A percentile compares a stretch with the other conserved stretches of the same genome.
Conservation (phyloP, 2,888 invertebrate species). For the Tinea semifulvella region DNA sequence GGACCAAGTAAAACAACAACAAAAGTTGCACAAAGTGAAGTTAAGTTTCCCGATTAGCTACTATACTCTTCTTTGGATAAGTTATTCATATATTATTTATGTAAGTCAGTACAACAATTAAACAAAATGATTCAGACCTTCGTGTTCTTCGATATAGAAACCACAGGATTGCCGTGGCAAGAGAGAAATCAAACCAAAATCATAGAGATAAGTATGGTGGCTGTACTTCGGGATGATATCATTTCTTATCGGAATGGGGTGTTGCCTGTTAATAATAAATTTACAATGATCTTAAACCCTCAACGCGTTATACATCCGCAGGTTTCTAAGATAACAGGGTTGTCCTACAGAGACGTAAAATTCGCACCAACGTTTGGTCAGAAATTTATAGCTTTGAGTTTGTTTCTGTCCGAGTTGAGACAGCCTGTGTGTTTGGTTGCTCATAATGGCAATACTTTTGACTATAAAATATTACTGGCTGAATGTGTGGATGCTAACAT, state of each 20-base stretch:
- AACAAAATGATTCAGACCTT: constrained; percentile 58
- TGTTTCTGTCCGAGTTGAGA: constrained; percentile 70
- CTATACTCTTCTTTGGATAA: no score
- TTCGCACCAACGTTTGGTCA: constrained; percentile 67
- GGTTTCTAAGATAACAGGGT: constrained; percentile 59
- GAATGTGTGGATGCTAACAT: constrained; percentile 59
- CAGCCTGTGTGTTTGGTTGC: constrained; percentile 82
- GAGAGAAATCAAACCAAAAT: constrained; percentile 68
- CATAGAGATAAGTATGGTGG: constrained; percentile 74
- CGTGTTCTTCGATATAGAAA: constrained; percentile 78
- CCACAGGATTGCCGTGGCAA: constrained; percentile 71
- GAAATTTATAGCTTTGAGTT: constrained; percentile 61
- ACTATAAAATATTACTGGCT: constrained; percentile 77
- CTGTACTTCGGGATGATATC: constrained; percentile 65
- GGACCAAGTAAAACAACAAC: no score
- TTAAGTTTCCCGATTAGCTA: no score
- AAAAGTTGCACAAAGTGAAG: no score
- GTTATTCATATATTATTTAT: no score
- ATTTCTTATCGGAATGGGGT: constrained; percentile 27
- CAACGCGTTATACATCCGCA: constrained; percentile 52
- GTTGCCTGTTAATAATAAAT: constrained; percentile 72
- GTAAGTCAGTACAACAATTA: no score
- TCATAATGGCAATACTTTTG: constrained; percentile 83
- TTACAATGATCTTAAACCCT: constrained; percentile 76
- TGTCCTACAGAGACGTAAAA: constrained; percentile 74